A percentile compares a stretch with the other conserved stretches of the same genome.
These are phyloP conservation scores for silkworm (Bombyx mori) DNA, from an alignment of 1,140 invertebrate genomes.

Conservation along the genomic window DNA sequence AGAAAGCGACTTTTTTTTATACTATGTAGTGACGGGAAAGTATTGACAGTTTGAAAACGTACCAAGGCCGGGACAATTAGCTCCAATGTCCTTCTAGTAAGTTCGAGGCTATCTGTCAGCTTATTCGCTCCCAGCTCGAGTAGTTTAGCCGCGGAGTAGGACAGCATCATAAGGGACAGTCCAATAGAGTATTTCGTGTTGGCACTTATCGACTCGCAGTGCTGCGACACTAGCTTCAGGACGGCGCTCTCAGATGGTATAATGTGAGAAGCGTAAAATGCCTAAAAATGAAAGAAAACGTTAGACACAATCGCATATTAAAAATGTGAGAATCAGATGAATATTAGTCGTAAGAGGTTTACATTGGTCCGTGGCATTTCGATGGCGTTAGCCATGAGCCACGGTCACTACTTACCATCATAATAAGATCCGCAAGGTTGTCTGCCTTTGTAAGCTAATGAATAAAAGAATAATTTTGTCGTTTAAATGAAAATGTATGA, in stretches of 20 bases:
- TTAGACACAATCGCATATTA: background rate
- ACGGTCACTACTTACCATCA: too few relatives aligned
- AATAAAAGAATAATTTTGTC: background rate
- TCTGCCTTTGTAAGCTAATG: too few relatives aligned
- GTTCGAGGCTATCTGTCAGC: slow-evolving; percentile 38
- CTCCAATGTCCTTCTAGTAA: slow-evolving; percentile 47
- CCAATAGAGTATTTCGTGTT: slow-evolving; percentile 47
- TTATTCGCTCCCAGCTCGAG: slow-evolving; percentile 45
- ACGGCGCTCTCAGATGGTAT: slow-evolving; percentile 88
- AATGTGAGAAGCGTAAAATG: slow-evolving; percentile 82
- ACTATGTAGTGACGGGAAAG: too few relatives aligned
- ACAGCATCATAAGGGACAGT: slow-evolving; percentile 57
- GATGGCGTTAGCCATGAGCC: too few relatives aligned
- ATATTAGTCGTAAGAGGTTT: too few relatives aligned
- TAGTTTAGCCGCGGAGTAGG: slow-evolving; percentile 53
- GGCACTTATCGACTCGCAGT: slow-evolving; percentile 56
- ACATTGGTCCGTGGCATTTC: too few relatives aligned
- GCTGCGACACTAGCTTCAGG: slow-evolving; percentile 71
- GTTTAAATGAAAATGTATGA: too few relatives aligned
- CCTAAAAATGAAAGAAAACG: slow-evolving; percentile 58
- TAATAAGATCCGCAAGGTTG: too few relatives aligned
- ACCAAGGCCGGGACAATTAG: slow-evolving; percentile 61
- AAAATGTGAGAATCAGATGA: too few relatives aligned
- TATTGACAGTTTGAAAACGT: slow-evolving; percentile 13
- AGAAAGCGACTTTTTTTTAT: too few relatives aligned